Evolutionary conservation across 2,888 invertebrate species (phyloP).

Genomic region (Calameuta filiformis): DNA sequence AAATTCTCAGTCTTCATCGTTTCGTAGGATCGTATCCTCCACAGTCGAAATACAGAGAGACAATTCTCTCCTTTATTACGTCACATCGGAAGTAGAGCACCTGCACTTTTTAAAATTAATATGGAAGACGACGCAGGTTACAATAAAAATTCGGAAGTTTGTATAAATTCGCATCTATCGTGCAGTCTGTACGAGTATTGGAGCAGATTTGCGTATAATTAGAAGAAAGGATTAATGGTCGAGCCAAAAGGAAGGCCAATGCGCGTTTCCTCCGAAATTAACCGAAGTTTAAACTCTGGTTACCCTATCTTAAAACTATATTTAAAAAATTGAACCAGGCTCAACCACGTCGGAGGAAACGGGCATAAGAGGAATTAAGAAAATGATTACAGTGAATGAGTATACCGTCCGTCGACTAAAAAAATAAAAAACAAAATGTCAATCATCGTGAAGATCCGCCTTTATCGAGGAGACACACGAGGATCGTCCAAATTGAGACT

Average conservation of each 20-base stretch:
- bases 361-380: not conserved
- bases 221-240: not conserved
- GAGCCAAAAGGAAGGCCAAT: not conserved
- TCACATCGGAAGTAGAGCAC: no score
- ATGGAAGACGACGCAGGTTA: not conserved
- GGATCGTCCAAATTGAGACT: not conserved
- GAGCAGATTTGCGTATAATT: not conserved
- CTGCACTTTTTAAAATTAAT: no score
- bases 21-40: not conserved
- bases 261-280: no score
- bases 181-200: not conserved
- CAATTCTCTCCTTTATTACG: no score
- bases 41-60: no score
- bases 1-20: not conserved
- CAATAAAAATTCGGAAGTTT: not conserved
- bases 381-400: not conserved
- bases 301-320: no score
- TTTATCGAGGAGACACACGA: not conserved
- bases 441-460: not conserved
- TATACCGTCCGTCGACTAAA: not conserved
- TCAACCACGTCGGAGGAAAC: no score
- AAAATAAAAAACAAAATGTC: not conserved
- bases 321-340: no score
- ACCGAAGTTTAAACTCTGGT: no score
- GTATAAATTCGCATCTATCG: not conserved